Percentiles rank a stretch among this genome's conserved stretches.
phyloP scores from a whole-genome alignment of 2,797 vertebrate genomes.

The Podarcis lilfordi region DNA sequence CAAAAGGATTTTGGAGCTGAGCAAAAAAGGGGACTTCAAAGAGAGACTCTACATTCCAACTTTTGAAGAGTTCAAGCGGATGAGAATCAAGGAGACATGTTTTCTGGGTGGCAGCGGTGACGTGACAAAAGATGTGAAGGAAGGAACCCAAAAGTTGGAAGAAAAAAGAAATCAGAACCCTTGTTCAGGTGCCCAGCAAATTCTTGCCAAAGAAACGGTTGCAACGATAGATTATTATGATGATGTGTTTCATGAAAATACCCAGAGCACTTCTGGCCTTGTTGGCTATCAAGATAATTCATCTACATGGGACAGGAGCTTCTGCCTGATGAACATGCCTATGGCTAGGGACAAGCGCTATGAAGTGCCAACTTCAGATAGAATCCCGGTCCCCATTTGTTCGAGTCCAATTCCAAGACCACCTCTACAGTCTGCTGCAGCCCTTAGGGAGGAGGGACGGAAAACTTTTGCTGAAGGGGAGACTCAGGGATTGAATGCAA shows the following conservation, averaged over 20 bases:
- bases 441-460: slow-evolving; percentile 56
- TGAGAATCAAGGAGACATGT: slow-evolving; percentile 80
- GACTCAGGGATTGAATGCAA: slow-evolving; percentile 66
- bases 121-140: slow-evolving; percentile 39
- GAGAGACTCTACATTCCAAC: slow-evolving; percentile 86
- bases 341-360: slow-evolving; percentile 42
- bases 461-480: slow-evolving; percentile 55
- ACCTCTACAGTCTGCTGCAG: slow-evolving; percentile 79
- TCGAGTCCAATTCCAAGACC: slow-evolving; percentile 84
- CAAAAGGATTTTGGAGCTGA: slow-evolving; percentile 47
- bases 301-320: slow-evolving; percentile 39
- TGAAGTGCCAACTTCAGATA: slow-evolving; percentile 50
- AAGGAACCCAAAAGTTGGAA: slow-evolving; percentile 11
- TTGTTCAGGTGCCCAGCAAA: slow-evolving; percentile 14
- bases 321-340: slow-evolving; percentile 47
- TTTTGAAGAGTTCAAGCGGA: slow-evolving; percentile 91
- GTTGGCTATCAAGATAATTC: slow-evolving; percentile 40
- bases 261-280: slow-evolving; percentile 34
- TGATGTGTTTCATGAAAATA: slow-evolving; percentile 62
- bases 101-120: slow-evolving; percentile 26
- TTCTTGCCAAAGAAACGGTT: slow-evolving; percentile 36
- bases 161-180: slow-evolving; percentile 11
- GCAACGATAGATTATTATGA: slow-evolving; percentile 44
- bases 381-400: slow-evolving; percentile 78
- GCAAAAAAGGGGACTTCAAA: slow-evolving; percentile 70